Conservation (phyloP, 2,113 vertebrate genomes). For the Lophius piscatorius region DNA sequence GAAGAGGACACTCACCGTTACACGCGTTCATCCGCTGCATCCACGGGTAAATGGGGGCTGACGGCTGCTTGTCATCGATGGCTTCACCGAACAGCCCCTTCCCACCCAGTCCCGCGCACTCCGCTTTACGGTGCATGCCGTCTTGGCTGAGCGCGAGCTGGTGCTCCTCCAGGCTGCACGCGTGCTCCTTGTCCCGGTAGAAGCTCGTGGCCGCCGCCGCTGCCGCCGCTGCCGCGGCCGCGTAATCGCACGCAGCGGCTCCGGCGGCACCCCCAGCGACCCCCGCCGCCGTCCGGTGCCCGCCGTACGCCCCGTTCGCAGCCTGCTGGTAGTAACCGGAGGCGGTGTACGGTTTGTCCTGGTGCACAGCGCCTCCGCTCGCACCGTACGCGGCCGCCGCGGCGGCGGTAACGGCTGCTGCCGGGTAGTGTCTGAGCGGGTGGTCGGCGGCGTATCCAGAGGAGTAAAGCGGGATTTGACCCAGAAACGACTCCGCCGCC, state of each 20-base stretch:
- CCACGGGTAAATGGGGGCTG: conserved; percentile 89
- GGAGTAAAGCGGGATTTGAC: conserved; percentile 95
- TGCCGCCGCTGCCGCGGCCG: conserved; percentile 69
- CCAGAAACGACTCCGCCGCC: conserved; percentile 89
- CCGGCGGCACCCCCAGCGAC: conserved; percentile 64
- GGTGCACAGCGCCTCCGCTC: conserved; percentile 51
- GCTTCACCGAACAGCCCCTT: conserved; percentile 88
- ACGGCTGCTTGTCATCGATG: conserved; percentile 90
- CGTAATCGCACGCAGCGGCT: conserved; percentile 88
- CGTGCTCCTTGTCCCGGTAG: conserved; percentile 91
- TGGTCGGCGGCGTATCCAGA: conserved; percentile 95
- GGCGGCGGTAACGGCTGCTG: conserved; percentile 71
- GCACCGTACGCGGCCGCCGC: conserved; percentile 84
- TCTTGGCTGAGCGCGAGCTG: conserved; percentile 84
- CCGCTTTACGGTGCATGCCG: conserved; percentile 85
- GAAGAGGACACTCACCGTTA: conserved; percentile 87
- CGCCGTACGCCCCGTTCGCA: conserved; percentile 84
- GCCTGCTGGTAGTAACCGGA: conserved; percentile 91
- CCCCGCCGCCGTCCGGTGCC: conserved; percentile 71
- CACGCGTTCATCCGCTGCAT: conserved; percentile 96
- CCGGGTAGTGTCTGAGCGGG: conserved; percentile 91
- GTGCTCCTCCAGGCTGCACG: conserved; percentile 85
- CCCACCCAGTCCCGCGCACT: conserved; percentile 85
- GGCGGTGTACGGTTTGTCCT: conserved; percentile 69
- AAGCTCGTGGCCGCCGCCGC: conserved; percentile 79